A percentile compares a stretch with the other conserved stretches of the same genome.
Conservation (phyloP, 1,140 invertebrate species). For the Penaeus indicus region DNA sequence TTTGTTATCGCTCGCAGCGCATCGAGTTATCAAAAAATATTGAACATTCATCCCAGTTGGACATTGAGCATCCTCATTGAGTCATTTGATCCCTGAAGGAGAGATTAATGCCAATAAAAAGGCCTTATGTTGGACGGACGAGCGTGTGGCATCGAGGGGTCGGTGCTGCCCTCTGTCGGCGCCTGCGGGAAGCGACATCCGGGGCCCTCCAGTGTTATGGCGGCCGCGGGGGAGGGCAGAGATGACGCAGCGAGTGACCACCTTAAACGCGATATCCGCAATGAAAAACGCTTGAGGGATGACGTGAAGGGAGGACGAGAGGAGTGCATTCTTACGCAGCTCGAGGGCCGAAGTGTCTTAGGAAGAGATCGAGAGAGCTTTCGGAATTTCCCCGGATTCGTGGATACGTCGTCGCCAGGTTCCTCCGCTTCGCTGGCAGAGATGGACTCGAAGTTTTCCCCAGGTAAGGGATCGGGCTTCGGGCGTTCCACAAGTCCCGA, state of each 20-base stretch:
- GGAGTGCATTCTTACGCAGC: conserved; percentile 3
- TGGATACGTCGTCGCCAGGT: conserved; percentile 30
- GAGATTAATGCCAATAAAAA: no score
- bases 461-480: neutral
- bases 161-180: no score
- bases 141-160: no score
- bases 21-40: no score
- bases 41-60: no score
- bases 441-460: conserved; percentile 35
- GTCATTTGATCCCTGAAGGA: no score
- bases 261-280: conserved; percentile 7
- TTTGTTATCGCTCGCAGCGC: no score
- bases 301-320: conserved; percentile 4
- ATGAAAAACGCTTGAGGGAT: conserved; percentile 24
- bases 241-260: conserved; percentile 21
- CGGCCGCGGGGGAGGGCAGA: conserved; percentile 19
- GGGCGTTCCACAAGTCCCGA: no score
- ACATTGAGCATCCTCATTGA: no score
- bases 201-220: conserved; percentile 18
- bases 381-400: conserved; percentile 24
- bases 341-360: conserved; percentile 23
- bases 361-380: conserved; percentile 33
- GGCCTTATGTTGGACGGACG: no score
- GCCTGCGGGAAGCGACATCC: conserved; percentile 11
- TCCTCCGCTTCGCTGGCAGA: conserved; percentile 22